phyloP scores from a whole-genome alignment of 2,113 vertebrate species.

The Myodes glareolus region DNA sequence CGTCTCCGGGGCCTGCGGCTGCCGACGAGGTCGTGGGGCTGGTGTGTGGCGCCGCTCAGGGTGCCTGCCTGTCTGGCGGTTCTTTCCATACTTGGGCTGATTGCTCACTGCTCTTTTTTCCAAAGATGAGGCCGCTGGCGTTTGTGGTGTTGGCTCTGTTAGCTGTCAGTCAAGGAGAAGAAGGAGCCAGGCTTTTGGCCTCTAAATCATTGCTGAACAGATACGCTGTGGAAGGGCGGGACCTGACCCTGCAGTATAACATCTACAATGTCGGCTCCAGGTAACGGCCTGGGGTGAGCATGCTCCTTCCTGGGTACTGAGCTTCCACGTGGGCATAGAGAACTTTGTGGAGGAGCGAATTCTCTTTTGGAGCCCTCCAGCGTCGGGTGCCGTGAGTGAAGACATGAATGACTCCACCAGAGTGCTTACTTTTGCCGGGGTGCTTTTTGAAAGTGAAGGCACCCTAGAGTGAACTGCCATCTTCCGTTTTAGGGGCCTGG shows the following conservation, averaged over 20 bases:
- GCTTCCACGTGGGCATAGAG: neutral
- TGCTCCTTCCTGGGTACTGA: neutral
- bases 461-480: neutral
- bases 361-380: neutral
- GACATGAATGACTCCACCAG: neutral
- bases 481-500: neutral
- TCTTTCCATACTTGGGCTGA: neutral
- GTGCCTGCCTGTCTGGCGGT: neutral
- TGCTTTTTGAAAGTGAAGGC: neutral
- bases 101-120: rapidly evolving
- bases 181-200: conserved; percentile 94
- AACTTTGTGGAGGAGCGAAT: neutral
- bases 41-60: neutral
- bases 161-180: conserved; percentile 84
- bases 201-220: conserved; percentile 96
- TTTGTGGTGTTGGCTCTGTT: conserved; percentile 83
- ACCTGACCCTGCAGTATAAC: conserved; percentile 97
- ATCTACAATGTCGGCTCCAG: conserved; percentile 98
- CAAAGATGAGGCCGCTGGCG: conserved; percentile 87
- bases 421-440: neutral
- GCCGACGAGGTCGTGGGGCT: neutral
- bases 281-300: conserved; percentile 77
- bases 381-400: neutral
- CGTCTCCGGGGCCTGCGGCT: neutral
- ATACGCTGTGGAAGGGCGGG: conserved; percentile 95